These are phyloP conservation scores for Protobothrops mucrosquamatus DNA, from an alignment of 2,113 vertebrate species.

Conservation along the genomic window DNA sequence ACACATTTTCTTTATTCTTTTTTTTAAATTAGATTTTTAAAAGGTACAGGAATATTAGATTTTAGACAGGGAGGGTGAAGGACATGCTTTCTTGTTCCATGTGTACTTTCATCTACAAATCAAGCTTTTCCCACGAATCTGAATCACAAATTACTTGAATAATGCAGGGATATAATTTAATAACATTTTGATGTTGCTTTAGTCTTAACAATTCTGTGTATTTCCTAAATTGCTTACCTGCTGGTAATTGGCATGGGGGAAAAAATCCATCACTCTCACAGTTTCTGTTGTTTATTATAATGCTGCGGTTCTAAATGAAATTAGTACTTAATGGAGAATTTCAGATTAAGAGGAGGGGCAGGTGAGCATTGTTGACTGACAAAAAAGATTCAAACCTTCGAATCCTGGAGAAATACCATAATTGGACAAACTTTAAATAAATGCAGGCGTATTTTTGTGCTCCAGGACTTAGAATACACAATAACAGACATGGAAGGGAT, in stretches of 20 bases:
- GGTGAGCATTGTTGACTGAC: neutral
- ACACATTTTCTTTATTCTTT: neutral
- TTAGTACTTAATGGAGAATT: neutral
- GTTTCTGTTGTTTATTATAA: neutral
- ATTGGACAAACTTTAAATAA: neutral
- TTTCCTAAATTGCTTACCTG: neutral
- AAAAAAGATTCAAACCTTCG: neutral
- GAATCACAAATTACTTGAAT: constrained; percentile 22
- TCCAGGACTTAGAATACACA: neutral
- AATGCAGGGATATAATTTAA: constrained; percentile 15
- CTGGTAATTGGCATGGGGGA: neutral
- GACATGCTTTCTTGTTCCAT: neutral
- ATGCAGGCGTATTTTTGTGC: neutral
- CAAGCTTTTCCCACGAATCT: constrained; percentile 5
- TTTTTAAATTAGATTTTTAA: neutral
- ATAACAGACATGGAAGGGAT: neutral
- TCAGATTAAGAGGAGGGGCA: constrained; percentile 3
- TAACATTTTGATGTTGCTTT: constrained; percentile 14
- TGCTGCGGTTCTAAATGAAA: neutral
- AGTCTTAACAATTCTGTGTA: neutral
- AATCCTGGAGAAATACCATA: neutral
- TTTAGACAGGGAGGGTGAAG: neutral
- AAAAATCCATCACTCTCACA: neutral
- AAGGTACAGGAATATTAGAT: neutral
- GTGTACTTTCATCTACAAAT: constrained; percentile 3